Base-by-base conservation (phyloP, 2,113 vertebrate genomes). In the Charina bottae region DNA sequence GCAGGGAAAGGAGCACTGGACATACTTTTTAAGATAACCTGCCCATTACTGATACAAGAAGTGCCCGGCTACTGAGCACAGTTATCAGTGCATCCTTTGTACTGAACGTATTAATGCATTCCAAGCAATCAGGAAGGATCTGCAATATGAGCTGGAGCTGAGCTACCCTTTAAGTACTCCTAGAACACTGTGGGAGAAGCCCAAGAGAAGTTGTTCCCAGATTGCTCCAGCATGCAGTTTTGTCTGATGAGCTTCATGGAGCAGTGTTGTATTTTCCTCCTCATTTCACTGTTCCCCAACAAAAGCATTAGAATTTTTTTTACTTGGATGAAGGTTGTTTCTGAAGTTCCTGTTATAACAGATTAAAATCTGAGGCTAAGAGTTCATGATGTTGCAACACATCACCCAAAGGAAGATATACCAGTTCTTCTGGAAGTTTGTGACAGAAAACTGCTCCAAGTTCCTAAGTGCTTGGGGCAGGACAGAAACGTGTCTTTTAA, bases 401-500 rank as follows among this genome's bases (percentile, higher is more conserved):
- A 28, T 46, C 23, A 42, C n/a, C n/a, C 8, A 17, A 46, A 72
- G 85, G 21, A 91, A 56, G 24, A 56, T 21, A 83, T 60, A 89
- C 87, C 46, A 33, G 91, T 92, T 92, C 9, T 88, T 88, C 87
- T 84, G 58, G 87, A 92, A 42, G 46, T 92, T 53, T 55, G 56
- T 54, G 8, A 4, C 56, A 17, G 42, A 26, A 23, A 56, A 60
- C 58, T 89, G n/a, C 53, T 83, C 64, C 37, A 78, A n/a, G 10
- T 49, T 10, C 19, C 24, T 56, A 87, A 37, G 26, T 60, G 91
- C 78, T 19, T 85, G 56, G 23, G 56, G 91, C 56, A 89, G 56
- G 84, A 89, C 37, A 49, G 28, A 33, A 92, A 33, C 37, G 4
- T 42, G 13, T 78, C 8, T 85, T 42, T 46, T 28, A 26, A 59